Conservation (phyloP, 2,113 vertebrate genomes). For the Catharus fuscescens region DNA sequence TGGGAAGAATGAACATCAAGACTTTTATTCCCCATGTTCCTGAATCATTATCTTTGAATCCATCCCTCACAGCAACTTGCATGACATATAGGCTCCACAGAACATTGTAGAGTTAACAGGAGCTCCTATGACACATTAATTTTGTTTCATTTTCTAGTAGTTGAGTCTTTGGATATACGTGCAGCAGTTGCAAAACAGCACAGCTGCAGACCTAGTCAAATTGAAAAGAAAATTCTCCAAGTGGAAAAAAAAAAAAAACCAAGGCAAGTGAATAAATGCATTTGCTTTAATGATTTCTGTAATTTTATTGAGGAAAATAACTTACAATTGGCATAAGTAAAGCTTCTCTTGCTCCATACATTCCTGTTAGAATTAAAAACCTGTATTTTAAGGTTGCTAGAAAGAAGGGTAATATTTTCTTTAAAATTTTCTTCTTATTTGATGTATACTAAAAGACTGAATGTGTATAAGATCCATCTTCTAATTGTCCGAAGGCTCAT, state of each 20-base stretch:
- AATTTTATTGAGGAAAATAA: neutral
- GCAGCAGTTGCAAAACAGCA: neutral
- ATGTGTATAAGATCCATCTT: neutral
- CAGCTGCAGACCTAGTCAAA: neutral
- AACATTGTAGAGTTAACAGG: neutral
- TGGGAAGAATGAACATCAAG: neutral
- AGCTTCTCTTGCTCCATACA: neutral
- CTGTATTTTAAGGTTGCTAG: neutral
- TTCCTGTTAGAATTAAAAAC: neutral
- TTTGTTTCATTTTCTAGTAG: neutral
- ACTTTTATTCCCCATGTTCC: neutral
- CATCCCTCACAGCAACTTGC: neutral
- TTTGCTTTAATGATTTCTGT: neutral
- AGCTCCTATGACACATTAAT: neutral
- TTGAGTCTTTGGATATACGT: neutral
- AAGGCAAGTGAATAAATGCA: neutral
- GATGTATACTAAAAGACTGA: neutral
- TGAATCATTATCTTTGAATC: neutral
- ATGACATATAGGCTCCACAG: neutral
- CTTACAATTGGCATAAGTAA: neutral
- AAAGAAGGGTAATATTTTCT: neutral
- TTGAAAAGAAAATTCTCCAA: neutral
- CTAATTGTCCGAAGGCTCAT: neutral
- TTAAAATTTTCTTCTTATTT: neutral
- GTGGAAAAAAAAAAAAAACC: neutral